Percentiles rank a stretch among this genome's conserved stretches.
phyloP scores from a whole-genome alignment of 2,888 invertebrate genomes.

The Plebejus argus region DNA sequence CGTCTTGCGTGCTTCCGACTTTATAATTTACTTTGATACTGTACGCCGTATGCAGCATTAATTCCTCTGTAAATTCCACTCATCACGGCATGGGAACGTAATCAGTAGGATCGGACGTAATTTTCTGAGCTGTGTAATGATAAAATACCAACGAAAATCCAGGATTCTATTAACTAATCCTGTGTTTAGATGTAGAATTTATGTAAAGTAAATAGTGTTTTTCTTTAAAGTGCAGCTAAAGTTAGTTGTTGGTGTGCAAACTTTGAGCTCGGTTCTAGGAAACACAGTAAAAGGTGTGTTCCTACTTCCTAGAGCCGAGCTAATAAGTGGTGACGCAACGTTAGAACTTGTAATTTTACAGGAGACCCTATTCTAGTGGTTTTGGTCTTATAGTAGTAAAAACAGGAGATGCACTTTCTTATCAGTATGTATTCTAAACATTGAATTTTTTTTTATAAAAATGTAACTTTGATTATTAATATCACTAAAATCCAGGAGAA shows the following conservation, averaged over 20 bases:
- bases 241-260: not conserved
- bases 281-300: not conserved
- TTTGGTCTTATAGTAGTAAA: no score
- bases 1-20: slow-evolving; percentile 38
- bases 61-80: slow-evolving; percentile 41
- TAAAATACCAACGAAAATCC: slow-evolving; percentile 34
- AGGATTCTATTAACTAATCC: not conserved
- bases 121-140: slow-evolving; percentile 44
- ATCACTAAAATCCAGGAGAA: no score
- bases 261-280: not conserved
- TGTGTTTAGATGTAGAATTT: slow-evolving; percentile 1
- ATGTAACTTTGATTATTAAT: no score
- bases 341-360: not conserved
- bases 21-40: slow-evolving; percentile 41
- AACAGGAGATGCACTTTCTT: no score
- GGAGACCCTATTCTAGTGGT: no score
- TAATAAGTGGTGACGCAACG: not conserved
- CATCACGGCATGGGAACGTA: slow-evolving; percentile 39
- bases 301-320: no score
- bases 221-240: slow-evolving; percentile 43
- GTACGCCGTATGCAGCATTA: slow-evolving; percentile 38
- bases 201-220: not conserved
- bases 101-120: slow-evolving; percentile 40
- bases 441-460: no score
- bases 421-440: no score